Base-by-base conservation (phyloP, 2,888 invertebrate genomes). In the Axea sp. region DNA sequence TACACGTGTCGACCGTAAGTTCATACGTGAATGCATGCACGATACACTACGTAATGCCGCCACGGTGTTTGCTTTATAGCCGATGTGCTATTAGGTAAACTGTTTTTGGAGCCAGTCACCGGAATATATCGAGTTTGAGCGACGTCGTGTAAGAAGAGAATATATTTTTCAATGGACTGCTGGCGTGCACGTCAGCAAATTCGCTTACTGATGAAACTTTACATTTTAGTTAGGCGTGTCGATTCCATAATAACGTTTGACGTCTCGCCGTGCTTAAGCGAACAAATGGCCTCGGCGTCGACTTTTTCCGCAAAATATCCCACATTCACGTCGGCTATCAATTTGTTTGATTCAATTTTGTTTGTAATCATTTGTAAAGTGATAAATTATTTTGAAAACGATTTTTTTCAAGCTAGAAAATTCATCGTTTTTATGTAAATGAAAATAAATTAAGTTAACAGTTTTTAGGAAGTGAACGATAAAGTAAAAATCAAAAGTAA, bases 1-100 rank as follows among this genome's bases (percentile, higher is more conserved):
- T 64, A 65, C 64, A 68, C 59, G 59, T 72, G 67, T 62, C 62
- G 57, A 39, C 65, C 51, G 51, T 62, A 71, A 62, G 62, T 75
- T 72, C 35, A 72, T 59, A 72, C 68, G 67, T 51, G 59, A 64
- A 68, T 55, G 59, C 72, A 53, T 59, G 11, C 62, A 59, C 59
- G 71, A 71, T 62, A 71, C 64, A 55, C 39, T 26, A 37, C 30
- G 51, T 41, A 33, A 41, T 26, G 41, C 15, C 19, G 37, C 26
- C 9, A 35, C 14, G 28, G 57, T 41, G 37, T 37, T 68, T 62
- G 62, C 60, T 68, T 67, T 68, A 67, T 62, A 51, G 67, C 12
- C 45, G 37, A 39, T 49, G 57, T 24, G 55, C 67, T 47, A 59
- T 67, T 62, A 73, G 55, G 73, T 51, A 57, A 67, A 68, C 67